Conservation (phyloP, 1,140 invertebrate genomes). For the Pseudobourletiella spinata region DNA sequence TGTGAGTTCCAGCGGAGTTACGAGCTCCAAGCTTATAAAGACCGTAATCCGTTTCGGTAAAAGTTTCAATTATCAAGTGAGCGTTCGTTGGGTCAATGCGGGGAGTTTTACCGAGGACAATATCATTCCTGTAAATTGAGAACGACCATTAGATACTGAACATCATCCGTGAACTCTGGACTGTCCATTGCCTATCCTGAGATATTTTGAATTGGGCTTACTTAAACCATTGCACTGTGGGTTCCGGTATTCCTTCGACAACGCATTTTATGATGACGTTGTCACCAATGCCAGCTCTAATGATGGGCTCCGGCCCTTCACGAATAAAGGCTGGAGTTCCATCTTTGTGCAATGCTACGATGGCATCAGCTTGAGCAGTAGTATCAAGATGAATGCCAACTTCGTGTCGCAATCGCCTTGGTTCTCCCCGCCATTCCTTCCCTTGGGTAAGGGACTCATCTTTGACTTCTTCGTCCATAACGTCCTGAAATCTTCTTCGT, state of each 20-base stretch:
- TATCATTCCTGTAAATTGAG: not conserved
- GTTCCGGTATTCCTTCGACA: constrained; percentile 80
- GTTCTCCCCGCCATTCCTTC: constrained; percentile 16
- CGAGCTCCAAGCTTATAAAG: not conserved
- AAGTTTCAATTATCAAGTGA: not conserved
- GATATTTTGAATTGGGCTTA: too few relatives aligned
- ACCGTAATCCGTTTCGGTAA: not conserved
- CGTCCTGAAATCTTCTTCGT: constrained; percentile 78
- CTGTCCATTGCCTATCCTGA: not conserved
- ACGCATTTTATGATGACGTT: constrained; percentile 40
- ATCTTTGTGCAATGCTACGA: constrained; percentile 67
- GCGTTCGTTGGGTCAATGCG: not conserved
- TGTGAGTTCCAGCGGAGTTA: not conserved
- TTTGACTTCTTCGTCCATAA: constrained; percentile 93
- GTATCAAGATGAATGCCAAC: constrained; percentile 61
- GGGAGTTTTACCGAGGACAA: not conserved
- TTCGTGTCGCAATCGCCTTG: constrained; percentile 65
- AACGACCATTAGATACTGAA: not conserved
- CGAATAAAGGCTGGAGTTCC: constrained; percentile 62
- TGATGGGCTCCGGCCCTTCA: constrained; percentile 60
- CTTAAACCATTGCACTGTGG: constrained; percentile 91
- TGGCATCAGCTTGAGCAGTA: constrained; percentile 65
- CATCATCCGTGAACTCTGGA: too few relatives aligned
- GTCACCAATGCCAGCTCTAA: constrained; percentile 10
- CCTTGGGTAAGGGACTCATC: constrained; percentile 54